These are phyloP conservation scores for Parthenolecanium corni DNA, from an alignment of 2,888 invertebrate species.

Conservation along the genomic window DNA sequence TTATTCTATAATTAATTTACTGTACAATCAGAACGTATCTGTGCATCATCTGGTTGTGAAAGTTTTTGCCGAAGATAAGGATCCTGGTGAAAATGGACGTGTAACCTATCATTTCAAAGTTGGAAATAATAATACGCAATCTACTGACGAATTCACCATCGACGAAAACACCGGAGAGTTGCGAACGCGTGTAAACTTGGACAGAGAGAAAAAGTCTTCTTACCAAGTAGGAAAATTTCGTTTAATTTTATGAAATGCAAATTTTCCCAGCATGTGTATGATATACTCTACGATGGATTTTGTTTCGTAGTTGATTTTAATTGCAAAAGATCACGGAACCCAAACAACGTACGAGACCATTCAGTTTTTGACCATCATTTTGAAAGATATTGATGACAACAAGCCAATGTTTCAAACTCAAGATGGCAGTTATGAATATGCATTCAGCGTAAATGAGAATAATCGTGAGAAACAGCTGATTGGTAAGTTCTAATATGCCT, in stretches of 20 bases:
- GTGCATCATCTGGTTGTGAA: constrained; percentile 66
- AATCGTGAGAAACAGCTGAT: constrained; percentile 49
- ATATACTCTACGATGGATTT: too few species aligned
- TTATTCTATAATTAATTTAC: background rate
- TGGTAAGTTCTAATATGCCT: constrained; percentile 47
- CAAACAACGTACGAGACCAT: constrained; percentile 69
- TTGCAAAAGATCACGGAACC: constrained; percentile 70
- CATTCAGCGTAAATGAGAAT: constrained; percentile 62
- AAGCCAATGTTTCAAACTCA: constrained; percentile 54
- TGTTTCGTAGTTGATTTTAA: constrained; percentile 53
- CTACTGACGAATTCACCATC: constrained; percentile 71
- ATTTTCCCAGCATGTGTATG: too few species aligned
- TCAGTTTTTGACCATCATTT: constrained; percentile 57
- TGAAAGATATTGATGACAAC: constrained; percentile 73
- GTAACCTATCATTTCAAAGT: constrained; percentile 74
- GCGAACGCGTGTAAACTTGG: constrained; percentile 62
- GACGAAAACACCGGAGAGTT: constrained; percentile 68
- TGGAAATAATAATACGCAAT: constrained; percentile 60
- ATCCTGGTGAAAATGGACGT: constrained; percentile 69
- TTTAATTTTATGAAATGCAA: too few species aligned
- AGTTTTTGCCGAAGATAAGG: constrained; percentile 69
- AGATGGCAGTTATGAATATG: constrained; percentile 41
- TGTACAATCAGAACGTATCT: constrained; percentile 50
- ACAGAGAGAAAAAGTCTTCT: constrained; percentile 58
- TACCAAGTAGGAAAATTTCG: constrained; percentile 45